Conservation (phyloP, 2,888 invertebrate genomes). For the Noctuana brunneofusca region DNA sequence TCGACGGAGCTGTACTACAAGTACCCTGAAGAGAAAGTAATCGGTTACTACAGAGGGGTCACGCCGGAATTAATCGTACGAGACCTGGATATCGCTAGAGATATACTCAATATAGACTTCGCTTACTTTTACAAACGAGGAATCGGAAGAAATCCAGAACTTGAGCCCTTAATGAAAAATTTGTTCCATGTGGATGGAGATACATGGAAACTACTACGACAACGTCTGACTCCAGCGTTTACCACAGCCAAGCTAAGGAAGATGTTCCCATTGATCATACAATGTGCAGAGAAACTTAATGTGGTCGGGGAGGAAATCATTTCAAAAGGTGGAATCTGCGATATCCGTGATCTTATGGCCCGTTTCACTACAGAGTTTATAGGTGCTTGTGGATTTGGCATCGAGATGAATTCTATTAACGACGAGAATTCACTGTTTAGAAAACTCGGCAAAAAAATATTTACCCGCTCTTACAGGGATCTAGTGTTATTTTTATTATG, state of each 20-base stretch:
- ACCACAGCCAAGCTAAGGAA: constrained; percentile 63
- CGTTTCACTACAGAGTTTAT: constrained; percentile 57
- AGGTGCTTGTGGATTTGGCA: constrained; percentile 56
- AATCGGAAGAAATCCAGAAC: constrained; percentile 47
- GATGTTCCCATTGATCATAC: constrained; percentile 67
- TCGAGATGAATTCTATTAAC: constrained; percentile 49
- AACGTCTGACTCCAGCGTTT: constrained; percentile 65
- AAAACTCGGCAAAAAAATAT: constrained; percentile 46
- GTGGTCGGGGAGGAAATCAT: constrained; percentile 40
- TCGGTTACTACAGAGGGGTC: constrained; percentile 59
- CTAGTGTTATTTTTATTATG: constrained; percentile 44
- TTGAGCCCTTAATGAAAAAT: constrained; percentile 55
- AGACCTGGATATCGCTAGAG: constrained; percentile 56
- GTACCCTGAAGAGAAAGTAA: constrained; percentile 60
- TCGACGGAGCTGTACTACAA: constrained; percentile 55
- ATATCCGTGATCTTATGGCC: constrained; percentile 53
- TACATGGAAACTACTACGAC: constrained; percentile 61
- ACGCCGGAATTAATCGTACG: constrained; percentile 59
- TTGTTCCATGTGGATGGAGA: constrained; percentile 64
- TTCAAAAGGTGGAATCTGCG: constrained; percentile 46
- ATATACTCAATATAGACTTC: constrained; percentile 58
- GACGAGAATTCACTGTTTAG: constrained; percentile 53
- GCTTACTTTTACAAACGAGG: constrained; percentile 57
- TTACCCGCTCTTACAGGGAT: constrained; percentile 43
- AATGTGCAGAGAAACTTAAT: constrained; percentile 60